Evolutionary conservation across 2,113 vertebrate genomes (phyloP).

Genomic region (Amphiprion ocellaris): DNA sequence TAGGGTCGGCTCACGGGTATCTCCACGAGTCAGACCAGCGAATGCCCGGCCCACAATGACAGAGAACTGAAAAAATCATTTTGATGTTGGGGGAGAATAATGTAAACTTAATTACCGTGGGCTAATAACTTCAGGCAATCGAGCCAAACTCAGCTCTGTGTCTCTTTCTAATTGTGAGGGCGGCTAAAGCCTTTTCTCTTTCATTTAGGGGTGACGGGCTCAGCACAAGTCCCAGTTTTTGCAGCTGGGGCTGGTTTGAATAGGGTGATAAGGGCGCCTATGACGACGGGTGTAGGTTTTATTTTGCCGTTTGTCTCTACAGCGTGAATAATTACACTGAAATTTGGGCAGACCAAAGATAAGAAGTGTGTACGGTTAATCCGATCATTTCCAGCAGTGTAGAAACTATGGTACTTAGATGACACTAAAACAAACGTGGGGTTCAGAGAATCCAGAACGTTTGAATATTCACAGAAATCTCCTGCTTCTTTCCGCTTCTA

Average conservation of each 20-base stretch:
- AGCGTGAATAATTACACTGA: slow-evolving; percentile 77
- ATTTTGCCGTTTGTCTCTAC: slow-evolving; percentile 70
- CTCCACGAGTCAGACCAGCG: slow-evolving; percentile 48
- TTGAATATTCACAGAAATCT: slow-evolving; percentile 44
- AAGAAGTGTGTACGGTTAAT: slow-evolving; percentile 74
- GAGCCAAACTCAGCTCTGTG: slow-evolving; percentile 74
- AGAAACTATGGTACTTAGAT: slow-evolving; percentile 65
- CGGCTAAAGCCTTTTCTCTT: slow-evolving; percentile 78
- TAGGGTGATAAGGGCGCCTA: slow-evolving; percentile 71
- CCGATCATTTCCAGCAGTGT: slow-evolving; percentile 72
- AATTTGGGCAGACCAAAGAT: slow-evolving; percentile 77
- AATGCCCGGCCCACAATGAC: slow-evolving; percentile 51
- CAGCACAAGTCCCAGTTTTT: slow-evolving; percentile 61
- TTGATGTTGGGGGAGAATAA: slow-evolving; percentile 74
- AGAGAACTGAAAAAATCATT: slow-evolving; percentile 63
- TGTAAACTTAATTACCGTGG: slow-evolving; percentile 81
- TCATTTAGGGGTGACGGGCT: slow-evolving; percentile 66
- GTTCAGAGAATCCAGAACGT: slow-evolving; percentile 16
- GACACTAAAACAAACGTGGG: slow-evolving; percentile 57
- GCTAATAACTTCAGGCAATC: slow-evolving; percentile 83
- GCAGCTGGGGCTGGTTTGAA: slow-evolving; percentile 69
- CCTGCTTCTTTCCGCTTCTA: slow-evolving; percentile 19
- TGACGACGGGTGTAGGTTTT: slow-evolving; percentile 62
- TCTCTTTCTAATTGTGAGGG: slow-evolving; percentile 80
- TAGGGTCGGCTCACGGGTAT: slow-evolving; percentile 59